Percentiles rank a stretch among this genome's conserved stretches.
These are phyloP conservation scores for Vidua macroura DNA, from an alignment of 2,113 vertebrate genomes.

Conservation along the genomic window DNA sequence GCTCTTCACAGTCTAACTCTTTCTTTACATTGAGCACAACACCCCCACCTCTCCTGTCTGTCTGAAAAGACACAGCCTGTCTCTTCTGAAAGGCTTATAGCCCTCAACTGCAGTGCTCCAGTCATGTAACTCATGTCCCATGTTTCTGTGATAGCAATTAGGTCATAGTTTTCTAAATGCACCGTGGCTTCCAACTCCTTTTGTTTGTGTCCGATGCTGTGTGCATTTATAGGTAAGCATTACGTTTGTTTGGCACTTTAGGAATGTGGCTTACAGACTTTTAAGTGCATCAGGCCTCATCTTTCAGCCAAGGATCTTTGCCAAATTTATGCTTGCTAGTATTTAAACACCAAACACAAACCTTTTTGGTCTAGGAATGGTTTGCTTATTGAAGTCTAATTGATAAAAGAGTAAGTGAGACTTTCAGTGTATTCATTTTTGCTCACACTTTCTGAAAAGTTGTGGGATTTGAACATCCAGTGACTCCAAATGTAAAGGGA, in stretches of 20 bases:
- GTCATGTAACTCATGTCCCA: neutral
- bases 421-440: neutral
- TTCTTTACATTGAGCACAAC: neutral
- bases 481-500: neutral
- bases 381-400: neutral
- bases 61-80: neutral
- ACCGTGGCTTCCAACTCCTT: neutral
- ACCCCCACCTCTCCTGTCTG: neutral
- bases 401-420: neutral
- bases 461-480: neutral
- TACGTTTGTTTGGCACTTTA: neutral
- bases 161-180: neutral
- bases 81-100: neutral
- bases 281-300: neutral
- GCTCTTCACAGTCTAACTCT: neutral
- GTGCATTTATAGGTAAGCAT: neutral
- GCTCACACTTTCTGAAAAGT: neutral
- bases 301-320: neutral
- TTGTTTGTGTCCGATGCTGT: neutral
- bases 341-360: neutral
- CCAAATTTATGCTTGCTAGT: neutral
- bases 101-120: neutral
- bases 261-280: neutral
- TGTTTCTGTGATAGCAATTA: neutral
- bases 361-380: neutral